Base-by-base conservation (phyloP, 2,888 invertebrate genomes). In the Xestoiulus laeticollis region DNA sequence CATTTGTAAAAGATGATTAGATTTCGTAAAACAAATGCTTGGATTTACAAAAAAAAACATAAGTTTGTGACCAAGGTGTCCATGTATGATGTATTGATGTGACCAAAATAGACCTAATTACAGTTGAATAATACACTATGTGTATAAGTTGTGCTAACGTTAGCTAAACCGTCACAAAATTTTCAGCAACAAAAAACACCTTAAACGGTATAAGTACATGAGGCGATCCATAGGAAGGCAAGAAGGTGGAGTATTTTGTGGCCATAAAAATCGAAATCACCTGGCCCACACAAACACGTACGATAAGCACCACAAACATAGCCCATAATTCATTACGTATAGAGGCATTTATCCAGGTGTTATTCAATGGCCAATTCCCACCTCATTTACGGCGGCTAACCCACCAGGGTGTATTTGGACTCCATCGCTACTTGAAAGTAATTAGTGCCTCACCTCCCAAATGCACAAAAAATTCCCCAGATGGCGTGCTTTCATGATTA, bases 351-450 rank as follows among this genome's bases (percentile, higher is more conserved):
- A n/a, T 59, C 22, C 59, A 68, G 68, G 68, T 26, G 68, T 68
- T 68, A 68, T 26, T 68, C 68, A 68, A 68, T 68, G 68, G 68
- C 26, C 68, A 68, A 68, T 68, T 68, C 68, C 68, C 68, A 68
- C 68, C 68, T 68, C 68, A 68, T 68, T 68, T 68, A 68, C 68
- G n/a, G n/a, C 68, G 68, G 68, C 68, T 68, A 68, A 68, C 68
- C 68, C 68, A 68, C 68, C 68, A 26, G 68, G 68, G 68, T 68
- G 68, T 68, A 68, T 68, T 68, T 68, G 68, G 68, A 26, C 68
- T 26, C 68, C 68, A 68, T 68, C 26, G 68, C 68, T 68, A 68
- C 68, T 68, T 68, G 68, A 68, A 68, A 68, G 68, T 68, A 68
- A 68, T 68, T 68, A 68, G 68, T 68, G 68, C 26, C 26, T 26